Evolutionary conservation across 2,113 vertebrate species (phyloP), one percentile per base, ranked within the genome.

Genomic region (Catagonus wagneri): DNA sequence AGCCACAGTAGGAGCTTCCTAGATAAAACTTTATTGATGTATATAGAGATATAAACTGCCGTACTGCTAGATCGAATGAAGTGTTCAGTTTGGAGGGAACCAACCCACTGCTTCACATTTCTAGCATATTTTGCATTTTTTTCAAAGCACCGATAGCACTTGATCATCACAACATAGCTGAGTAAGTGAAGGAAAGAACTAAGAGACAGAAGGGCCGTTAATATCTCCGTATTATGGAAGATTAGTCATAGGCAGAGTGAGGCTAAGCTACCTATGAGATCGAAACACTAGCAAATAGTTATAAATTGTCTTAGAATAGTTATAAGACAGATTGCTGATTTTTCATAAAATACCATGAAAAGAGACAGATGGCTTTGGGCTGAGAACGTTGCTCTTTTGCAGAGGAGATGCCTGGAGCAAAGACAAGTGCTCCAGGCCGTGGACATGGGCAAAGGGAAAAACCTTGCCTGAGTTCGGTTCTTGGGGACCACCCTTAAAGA

Each of bases 401-500:
- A 58, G 19, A 93, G 22, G 54, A 17, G 34, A 68, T 34, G 10
- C 10, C 1, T 15, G 23, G 39, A 50, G 39, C 22, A 27, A 32
- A 66, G 10, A 34, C 23, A 5, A 32, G 15, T 11, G 0, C 27
- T 63, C 63, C 56, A 7, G 11, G 36, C 36, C 74, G 23, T 1
- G 10, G n/a, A 27, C n/a, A 79, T 3, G 25, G 54, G 14, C 39
- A 58, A n/a, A 79, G 7, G 29, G 6, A 60, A 60, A 65, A n/a
- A 9, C 17, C 9, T 34, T 15, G 16, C 50, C 29, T 61, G 14
- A 7, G 0, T 27, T 79, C 50, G n/a, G 0, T 0, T 0, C 29
- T 25, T n/a, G 12, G n/a, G 60, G 16, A 39, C 9, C 19, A n/a
- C 25, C 17, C 19, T 52, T 44, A 34, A 15, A 8, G 25, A 63